Evolutionary conservation across 64 coral and sea anemone species (phyloP), one percentile per base, ranked within the genome.

Genomic region (Porites lutea): DNA sequence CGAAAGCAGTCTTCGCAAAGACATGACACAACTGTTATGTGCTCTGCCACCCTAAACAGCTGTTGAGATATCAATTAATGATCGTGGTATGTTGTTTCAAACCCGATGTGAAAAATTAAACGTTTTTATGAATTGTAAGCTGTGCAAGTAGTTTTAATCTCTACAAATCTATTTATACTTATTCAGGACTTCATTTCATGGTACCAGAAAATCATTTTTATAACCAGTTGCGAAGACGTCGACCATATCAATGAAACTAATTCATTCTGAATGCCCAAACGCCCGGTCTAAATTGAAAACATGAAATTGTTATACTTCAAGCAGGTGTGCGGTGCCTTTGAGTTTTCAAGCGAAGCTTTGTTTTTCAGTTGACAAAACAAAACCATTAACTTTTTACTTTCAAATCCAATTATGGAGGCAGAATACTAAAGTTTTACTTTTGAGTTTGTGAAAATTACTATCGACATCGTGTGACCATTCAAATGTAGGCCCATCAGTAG

Each of bases 51-150:
- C 63, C 59, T 51, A 8, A 52, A 84, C 81, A 82, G 79, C 79
- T 82, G 79, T 82, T 82, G 59, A 64, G 65, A 11, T 62, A 82
- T 82, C 79, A 82, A 82, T 84, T 21, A 84, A 84, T 84, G 61
- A 84, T 68, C 81, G 65, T 23, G 62, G 81, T 68, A 83, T 84
- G 48, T 84, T 84, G 62, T 84, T 84, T 84, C 47, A 68, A 84
- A 12, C 48, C 59, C 27, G 63, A 84, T 46, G 63, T 52, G 47
- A 84, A 68, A n/a, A 49, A 13, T 51, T 84, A 68, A 23, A 84
- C n/a, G 45, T 19, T 61, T 67, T 52, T 18, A 69, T 45, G 46
- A 61, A 52, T 84, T 63, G 44, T 67, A 44, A 83, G 52, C 45
- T 52, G 4, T 51, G 67, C 13, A 68, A 52, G 48, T 8, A 18